Evolutionary conservation across 1,140 invertebrate species (phyloP).

Genomic region (Ruditapes philippinarum): DNA sequence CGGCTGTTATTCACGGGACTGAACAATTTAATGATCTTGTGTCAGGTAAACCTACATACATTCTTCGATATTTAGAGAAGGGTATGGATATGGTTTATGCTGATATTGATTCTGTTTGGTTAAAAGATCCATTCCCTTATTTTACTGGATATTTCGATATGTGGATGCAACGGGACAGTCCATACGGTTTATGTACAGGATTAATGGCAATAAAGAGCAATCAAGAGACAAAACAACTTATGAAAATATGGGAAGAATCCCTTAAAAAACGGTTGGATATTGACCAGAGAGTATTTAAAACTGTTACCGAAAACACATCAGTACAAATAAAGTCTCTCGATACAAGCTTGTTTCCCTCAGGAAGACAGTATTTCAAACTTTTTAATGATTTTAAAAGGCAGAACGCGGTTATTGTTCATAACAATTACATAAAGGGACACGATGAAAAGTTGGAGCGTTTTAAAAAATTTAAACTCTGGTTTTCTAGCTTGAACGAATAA

Average conservation of each 20-base stretch:
- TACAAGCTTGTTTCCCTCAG: not conserved
- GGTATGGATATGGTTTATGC: not conserved
- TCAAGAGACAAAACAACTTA: not conserved
- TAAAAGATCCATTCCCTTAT: slow-evolving; percentile 7
- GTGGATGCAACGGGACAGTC: not conserved
- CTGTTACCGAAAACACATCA: not conserved
- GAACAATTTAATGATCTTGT: no score
- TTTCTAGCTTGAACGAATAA: no score
- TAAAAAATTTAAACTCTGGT: not conserved
- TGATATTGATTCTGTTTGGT: slow-evolving; percentile 7
- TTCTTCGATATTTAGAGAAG: not conserved
- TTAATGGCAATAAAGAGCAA: slow-evolving; percentile 1
- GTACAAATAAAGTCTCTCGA: not conserved
- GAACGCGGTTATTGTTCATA: slow-evolving; percentile 6
- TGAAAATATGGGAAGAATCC: not conserved
- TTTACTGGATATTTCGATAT: not conserved
- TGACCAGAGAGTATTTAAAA: not conserved
- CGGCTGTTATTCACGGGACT: no score
- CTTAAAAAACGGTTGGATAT: no score
- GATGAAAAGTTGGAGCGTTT: not conserved
- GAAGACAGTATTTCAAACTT: not conserved
- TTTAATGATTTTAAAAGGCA: not conserved
- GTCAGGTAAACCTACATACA: not conserved
- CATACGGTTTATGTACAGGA: not conserved
- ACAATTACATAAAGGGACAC: not conserved